Evolutionary conservation across 2,797 vertebrate species (phyloP), one percentile per base, ranked within the genome.

Genomic region (Carapus acus): DNA sequence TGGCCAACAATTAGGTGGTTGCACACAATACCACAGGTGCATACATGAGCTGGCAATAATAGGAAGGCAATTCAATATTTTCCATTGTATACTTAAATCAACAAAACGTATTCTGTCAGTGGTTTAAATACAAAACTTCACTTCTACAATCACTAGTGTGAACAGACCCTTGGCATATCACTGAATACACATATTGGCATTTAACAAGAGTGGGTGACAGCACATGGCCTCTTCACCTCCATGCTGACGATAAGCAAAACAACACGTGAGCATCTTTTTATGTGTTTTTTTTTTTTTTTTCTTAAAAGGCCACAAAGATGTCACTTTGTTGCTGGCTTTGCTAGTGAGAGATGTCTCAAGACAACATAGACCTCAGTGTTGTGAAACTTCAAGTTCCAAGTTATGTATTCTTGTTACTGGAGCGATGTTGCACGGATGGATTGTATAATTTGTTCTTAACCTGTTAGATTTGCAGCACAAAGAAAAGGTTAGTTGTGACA

Each of bases 141-240:
- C 69, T 71, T 69, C 52, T 77, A 84, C 78, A 78, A 82, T 84
- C 79, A 79, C 77, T 43, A 74, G 60, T 71, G 75, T 76, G 70
- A 71, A 75, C 53, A 76, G 67, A 80, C 70, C 76, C 76, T 75
- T 74, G 78, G 81, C 74, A 69, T 78, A 46, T 67, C 67, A 78
- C 72, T 71, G 64, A 78, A 77, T 56, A 80, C 68, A 83, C 67
- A 73, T 43, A 58, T 48, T 71, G 76, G 79, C 72, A 76, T 73
- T 64, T 65, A 63, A 77, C 64, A 69, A 69, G 61, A 76, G 54
- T 57, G 63, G 31, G 53, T 60, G 39, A 54, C 15, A 58, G 55
- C 72, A 62, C 49, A 17, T 44, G 49, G 56, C 68, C 67, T 53
- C 47, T 40, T 45, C 34, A 60, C 43, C 38, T 62, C 54, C 58